These are phyloP conservation scores for Apoda limacodes DNA, from an alignment of 2,888 invertebrate genomes.

Conservation along the genomic window DNA sequence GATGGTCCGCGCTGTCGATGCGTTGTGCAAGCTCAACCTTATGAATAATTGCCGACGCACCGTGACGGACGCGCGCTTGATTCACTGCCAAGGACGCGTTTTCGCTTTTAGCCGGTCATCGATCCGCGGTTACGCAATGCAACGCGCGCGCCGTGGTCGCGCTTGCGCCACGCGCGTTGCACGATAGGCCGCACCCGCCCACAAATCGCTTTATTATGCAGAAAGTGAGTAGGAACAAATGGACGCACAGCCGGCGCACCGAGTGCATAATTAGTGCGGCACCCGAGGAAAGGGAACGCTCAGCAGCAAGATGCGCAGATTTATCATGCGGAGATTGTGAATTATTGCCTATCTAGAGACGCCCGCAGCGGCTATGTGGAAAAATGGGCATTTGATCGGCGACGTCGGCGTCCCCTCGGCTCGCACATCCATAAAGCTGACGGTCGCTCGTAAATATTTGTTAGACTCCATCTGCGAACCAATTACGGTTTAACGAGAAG, in stretches of 20 bases:
- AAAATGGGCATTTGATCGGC: conserved; percentile 50
- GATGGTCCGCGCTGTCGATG: conserved; percentile 22
- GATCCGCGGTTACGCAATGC: conserved; percentile 34
- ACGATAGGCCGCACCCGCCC: conserved; percentile 29
- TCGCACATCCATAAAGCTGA: conserved; percentile 57
- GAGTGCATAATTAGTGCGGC: conserved; percentile 3
- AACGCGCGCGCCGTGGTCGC: conserved; percentile 23
- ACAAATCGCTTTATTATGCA: conserved; percentile 45
- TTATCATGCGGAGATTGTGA: conserved; percentile 36
- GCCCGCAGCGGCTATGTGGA: conserved; percentile 27
- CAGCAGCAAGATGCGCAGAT: conserved; percentile 20
- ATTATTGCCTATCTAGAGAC: conserved; percentile 24
- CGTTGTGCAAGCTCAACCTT: conserved; percentile 38
- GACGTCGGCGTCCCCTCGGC: conserved; percentile 24
- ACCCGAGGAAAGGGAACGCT: conserved; percentile 5
- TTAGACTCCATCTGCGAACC: too few species aligned
- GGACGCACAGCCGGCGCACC: conserved; percentile 19
- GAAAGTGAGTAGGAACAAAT: conserved; percentile 42
- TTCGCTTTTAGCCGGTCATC: conserved; percentile 48
- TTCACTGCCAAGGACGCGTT: conserved; percentile 55
- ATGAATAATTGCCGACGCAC: conserved; percentile 42
- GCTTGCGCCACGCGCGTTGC: conserved; percentile 27
- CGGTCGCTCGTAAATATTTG: conserved; percentile 38
- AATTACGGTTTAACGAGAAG: too few species aligned
- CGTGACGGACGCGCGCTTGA: conserved; percentile 38